These are phyloP conservation scores for Ryuthela nishihirai DNA, from an alignment of 2,888 invertebrate genomes.

Conservation along the genomic window DNA sequence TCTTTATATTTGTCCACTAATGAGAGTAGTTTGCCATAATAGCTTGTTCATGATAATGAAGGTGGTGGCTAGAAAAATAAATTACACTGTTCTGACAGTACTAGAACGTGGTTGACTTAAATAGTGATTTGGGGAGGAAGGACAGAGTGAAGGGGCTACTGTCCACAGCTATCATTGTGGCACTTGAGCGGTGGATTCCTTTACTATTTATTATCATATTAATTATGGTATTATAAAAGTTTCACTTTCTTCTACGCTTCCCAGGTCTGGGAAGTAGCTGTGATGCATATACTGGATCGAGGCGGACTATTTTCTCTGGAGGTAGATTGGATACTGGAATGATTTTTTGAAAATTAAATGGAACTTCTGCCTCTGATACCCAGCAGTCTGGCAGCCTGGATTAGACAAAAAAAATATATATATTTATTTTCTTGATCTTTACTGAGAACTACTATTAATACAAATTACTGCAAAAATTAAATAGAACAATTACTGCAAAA, in stretches of 20 bases:
- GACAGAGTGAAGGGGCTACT: background rate
- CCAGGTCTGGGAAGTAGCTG: conserved; percentile 9
- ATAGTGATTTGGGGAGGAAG: conserved; percentile 5
- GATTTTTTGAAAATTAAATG: conserved; percentile 49
- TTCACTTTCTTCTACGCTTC: conserved; percentile 30
- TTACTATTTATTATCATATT: no score
- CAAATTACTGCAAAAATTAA: no score
- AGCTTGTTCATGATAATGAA: no score
- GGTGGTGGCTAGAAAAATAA: conserved; percentile 6
- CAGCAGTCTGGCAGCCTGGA: conserved; percentile 79
- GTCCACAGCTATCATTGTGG: conserved; percentile 7
- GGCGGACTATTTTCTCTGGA: conserved; percentile 40
- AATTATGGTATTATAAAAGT: no score
- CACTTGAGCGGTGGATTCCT: conserved; percentile 23
- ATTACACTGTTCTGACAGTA: conserved; percentile 3
- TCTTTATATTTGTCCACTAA: no score
- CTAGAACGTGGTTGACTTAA: conserved; percentile 6
- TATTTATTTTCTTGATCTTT: no score
- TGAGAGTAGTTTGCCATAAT: no score
- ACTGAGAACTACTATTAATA: no score
- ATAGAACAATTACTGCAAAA: no score
- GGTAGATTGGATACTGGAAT: conserved; percentile 50
- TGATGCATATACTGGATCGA: conserved; percentile 6
- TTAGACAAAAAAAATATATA: conserved; percentile 44
- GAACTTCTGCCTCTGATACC: conserved; percentile 63